These are phyloP conservation scores for Eretmocerus hayati DNA, from an alignment of 2,888 invertebrate species.

Conservation along the genomic window DNA sequence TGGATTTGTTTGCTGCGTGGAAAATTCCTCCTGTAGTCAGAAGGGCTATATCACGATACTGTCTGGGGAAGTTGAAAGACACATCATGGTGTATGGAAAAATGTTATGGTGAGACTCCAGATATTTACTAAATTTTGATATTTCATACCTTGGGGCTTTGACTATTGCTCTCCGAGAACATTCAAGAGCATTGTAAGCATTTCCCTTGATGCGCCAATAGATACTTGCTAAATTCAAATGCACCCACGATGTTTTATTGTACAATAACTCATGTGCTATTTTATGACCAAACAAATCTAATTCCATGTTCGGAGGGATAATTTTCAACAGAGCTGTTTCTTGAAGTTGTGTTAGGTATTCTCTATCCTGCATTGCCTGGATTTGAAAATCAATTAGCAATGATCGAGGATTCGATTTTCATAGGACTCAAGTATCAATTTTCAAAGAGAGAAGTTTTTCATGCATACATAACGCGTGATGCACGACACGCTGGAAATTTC, in stretches of 20 bases:
- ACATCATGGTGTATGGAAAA: too few species aligned
- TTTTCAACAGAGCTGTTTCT: constrained; percentile 50
- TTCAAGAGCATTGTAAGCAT: constrained; percentile 70
- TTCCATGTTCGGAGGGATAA: constrained; percentile 42
- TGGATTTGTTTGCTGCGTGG: constrained; percentile 59
- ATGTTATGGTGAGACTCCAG: too few species aligned
- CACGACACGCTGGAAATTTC: too few species aligned
- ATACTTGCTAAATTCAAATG: constrained; percentile 72
- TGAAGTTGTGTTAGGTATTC: constrained; percentile 49
- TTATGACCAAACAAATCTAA: constrained; percentile 56
- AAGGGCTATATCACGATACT: constrained; percentile 65
- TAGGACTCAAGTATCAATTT: too few species aligned
- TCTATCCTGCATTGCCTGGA: constrained; percentile 50
- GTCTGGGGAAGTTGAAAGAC: too few species aligned
- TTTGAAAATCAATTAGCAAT: not conserved
- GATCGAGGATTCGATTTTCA: too few species aligned
- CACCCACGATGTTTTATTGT: constrained; percentile 70
- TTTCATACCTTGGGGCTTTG: constrained; percentile 61
- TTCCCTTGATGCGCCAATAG: constrained; percentile 71
- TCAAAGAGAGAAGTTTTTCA: too few species aligned
- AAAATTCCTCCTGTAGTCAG: constrained; percentile 68
- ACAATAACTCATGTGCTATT: constrained; percentile 55
- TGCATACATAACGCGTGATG: too few species aligned
- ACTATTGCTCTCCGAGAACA: constrained; percentile 70
- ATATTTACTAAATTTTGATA: too few species aligned